Percentiles rank a stretch among this genome's conserved stretches.
Evolutionary conservation across 2,888 invertebrate genomes (phyloP).

Genomic region (Corbicula japonica): DNA sequence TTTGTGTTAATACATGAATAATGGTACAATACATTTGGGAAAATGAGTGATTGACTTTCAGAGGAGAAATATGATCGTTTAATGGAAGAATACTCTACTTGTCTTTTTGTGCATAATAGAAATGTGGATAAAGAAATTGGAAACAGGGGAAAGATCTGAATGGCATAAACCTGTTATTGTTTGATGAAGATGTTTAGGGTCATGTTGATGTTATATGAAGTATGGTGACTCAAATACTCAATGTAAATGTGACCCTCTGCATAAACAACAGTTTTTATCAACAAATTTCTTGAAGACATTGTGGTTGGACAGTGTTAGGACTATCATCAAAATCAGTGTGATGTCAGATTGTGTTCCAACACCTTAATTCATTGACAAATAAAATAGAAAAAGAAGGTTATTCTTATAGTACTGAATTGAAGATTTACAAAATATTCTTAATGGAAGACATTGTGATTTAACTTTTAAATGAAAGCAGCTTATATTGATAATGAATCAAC

Average conservation of each 20-base stretch:
- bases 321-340: too few species aligned
- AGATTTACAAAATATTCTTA: too few species aligned
- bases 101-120: background rate
- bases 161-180: background rate
- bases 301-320: too few species aligned
- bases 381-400: too few species aligned
- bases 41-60: conserved; percentile 13
- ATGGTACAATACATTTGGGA: conserved; percentile 9
- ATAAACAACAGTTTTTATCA: too few species aligned
- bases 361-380: too few species aligned
- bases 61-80: background rate
- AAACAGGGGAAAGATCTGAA: background rate
- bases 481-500: background rate
- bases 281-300: too few species aligned
- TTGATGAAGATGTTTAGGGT: background rate
- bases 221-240: background rate
- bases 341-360: too few species aligned
- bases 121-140: background rate
- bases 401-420: too few species aligned
- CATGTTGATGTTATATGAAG: background rate
- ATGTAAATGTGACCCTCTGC: too few species aligned
- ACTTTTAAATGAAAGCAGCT: background rate
- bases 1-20: conserved; percentile 1
- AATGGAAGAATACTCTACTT: background rate
- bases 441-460: too few species aligned